A percentile compares a stretch with the other conserved stretches of the same genome.
phyloP scores from a whole-genome alignment of 2,888 invertebrate species.

The Sycophila texana region DNA sequence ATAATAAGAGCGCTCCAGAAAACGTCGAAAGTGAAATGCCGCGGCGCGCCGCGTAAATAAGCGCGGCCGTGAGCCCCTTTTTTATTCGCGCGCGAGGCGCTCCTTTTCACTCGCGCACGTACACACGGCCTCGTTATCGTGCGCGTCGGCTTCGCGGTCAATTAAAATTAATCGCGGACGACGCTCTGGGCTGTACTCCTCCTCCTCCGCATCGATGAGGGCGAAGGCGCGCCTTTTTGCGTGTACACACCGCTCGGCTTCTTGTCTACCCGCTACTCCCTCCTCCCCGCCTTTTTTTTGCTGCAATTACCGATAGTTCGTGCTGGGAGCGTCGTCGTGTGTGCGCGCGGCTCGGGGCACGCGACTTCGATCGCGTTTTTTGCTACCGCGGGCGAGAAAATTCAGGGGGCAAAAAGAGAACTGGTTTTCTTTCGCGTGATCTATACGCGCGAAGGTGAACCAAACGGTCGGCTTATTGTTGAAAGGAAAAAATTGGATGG shows the following conservation, averaged over 20 bases:
- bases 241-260: background rate
- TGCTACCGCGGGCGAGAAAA: too few species aligned
- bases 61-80: slow-evolving; percentile 31
- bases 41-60: background rate
- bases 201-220: background rate
- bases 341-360: too few species aligned
- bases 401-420: too few species aligned
- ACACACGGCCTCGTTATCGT: slow-evolving; percentile 48
- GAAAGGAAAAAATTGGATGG: too few species aligned
- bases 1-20: background rate
- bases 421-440: too few species aligned
- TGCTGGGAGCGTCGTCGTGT: too few species aligned
- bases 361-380: too few species aligned
- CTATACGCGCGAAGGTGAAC: too few species aligned
- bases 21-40: slow-evolving; percentile 29
- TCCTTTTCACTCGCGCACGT: background rate
- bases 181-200: background rate
- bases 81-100: background rate
- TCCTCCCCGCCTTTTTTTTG: background rate
- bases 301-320: too few species aligned
- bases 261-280: too few species aligned
- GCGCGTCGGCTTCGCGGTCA: slow-evolving; percentile 36
- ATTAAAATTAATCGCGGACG: slow-evolving; percentile 56
- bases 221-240: background rate
- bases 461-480: too few species aligned